A percentile compares a stretch with the other conserved stretches of the same genome.
Conservation (phyloP, 2,113 vertebrate genomes). For the Plectropomus leopardus region DNA sequence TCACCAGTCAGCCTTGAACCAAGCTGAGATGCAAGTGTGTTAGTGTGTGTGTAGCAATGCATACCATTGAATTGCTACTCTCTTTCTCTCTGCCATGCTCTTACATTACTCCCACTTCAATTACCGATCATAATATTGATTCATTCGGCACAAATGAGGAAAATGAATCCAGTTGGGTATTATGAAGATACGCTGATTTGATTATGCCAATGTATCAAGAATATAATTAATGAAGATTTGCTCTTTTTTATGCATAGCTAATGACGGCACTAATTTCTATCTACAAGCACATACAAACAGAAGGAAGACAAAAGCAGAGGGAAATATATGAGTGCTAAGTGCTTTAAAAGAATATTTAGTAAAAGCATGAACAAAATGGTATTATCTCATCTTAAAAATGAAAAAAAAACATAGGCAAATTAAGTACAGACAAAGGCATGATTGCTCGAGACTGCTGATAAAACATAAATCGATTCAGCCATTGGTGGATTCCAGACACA, state of each 20-base stretch:
- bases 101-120: conserved; percentile 39
- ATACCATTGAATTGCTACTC: not conserved
- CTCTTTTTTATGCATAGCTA: conserved; percentile 36
- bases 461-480: not conserved
- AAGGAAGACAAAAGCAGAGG: not conserved
- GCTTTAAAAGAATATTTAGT: not conserved
- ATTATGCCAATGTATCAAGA: conserved; percentile 45
- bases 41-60: not conserved
- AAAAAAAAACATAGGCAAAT: not conserved
- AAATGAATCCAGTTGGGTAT: conserved; percentile 30
- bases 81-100: conserved; percentile 2
- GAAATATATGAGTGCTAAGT: not conserved
- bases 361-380: not conserved
- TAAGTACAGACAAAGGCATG: not conserved
- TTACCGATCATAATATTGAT: conserved; percentile 49
- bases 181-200: conserved; percentile 36
- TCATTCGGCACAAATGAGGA: conserved; percentile 44
- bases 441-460: conserved; percentile 8
- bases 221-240: conserved; percentile 41
- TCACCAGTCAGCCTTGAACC: conserved; percentile 27
- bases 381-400: not conserved
- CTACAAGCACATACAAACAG: not conserved
- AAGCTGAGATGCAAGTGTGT: not conserved
- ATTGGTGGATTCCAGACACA: conserved; percentile 10
- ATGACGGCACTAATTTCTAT: not conserved